Conservation (phyloP, 2,888 invertebrate genomes). For the Rhamnusium bicolor region DNA sequence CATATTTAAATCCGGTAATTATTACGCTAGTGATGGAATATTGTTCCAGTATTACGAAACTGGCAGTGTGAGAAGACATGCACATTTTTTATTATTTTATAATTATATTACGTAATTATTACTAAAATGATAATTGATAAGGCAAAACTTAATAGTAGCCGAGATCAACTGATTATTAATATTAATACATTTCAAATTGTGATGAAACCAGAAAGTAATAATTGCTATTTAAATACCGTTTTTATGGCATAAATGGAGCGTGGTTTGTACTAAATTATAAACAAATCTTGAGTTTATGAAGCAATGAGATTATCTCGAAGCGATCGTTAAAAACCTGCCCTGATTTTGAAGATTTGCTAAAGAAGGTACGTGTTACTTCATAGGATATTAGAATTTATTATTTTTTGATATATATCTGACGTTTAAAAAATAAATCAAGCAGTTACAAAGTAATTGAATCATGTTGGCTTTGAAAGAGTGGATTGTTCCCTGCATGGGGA, state of each 20-base stretch:
- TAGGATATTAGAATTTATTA: neutral
- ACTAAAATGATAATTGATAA: neutral
- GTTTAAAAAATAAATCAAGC: neutral
- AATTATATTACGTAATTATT: constrained; percentile 8
- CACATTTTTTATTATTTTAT: constrained; percentile 19
- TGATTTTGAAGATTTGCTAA: neutral
- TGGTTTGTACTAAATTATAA: neutral
- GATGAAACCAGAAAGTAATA: neutral
- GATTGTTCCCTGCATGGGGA: too few relatives aligned
- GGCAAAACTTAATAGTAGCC: neutral
- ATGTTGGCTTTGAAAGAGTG: neutral
- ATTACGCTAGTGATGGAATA: constrained; percentile 20
- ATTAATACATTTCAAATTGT: neutral
- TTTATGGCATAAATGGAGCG: neutral
- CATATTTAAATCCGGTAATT: constrained; percentile 19
- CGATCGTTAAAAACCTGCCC: neutral
- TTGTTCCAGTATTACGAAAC: constrained; percentile 30
- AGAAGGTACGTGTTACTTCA: neutral
- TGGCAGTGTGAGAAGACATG: constrained; percentile 32
- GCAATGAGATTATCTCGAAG: neutral
- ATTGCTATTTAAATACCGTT: neutral
- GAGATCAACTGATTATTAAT: neutral
- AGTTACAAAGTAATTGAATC: neutral
- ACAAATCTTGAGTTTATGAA: neutral
- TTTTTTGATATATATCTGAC: neutral